Percentiles rank a stretch among this genome's conserved stretches.
Evolutionary conservation across 2,797 vertebrate species (phyloP).

Genomic region (Urosaurus nigricauda): DNA sequence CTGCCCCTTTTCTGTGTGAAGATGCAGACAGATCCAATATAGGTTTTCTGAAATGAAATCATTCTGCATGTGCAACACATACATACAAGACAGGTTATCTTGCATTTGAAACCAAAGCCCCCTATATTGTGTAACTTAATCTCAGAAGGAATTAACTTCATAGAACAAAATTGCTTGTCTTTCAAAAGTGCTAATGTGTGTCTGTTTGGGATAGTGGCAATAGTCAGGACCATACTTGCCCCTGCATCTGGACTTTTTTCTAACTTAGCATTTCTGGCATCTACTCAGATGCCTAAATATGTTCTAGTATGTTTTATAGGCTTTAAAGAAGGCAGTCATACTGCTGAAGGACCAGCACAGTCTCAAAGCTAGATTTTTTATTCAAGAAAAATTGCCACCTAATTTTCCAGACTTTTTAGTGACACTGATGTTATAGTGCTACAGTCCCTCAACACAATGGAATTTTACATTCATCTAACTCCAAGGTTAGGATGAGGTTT

Average conservation of each 20-base stretch:
- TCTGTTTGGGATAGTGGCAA: conserved; percentile 11
- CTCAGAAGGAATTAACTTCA: neutral
- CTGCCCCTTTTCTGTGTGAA: neutral
- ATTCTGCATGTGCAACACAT: neutral
- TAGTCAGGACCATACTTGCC: conserved; percentile 63
- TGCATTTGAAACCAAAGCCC: neutral
- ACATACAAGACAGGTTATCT: neutral
- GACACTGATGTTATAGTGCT: neutral
- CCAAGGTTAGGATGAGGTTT: too few relatives aligned
- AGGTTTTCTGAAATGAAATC: neutral
- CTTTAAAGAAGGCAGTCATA: conserved; percentile 38
- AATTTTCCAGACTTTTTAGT: neutral
- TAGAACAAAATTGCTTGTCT: neutral
- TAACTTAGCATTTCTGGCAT: conserved; percentile 57
- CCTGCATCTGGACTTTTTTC: conserved; percentile 52
- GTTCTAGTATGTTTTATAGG: conserved; percentile 64
- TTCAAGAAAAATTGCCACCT: conserved; percentile 14
- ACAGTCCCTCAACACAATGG: neutral
- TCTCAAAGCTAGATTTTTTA: neutral
- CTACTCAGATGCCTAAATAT: conserved; percentile 38
- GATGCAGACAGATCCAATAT: neutral
- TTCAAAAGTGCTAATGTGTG: conserved; percentile 38
- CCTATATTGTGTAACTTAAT: conserved; percentile 1
- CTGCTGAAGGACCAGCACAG: conserved; percentile 41
- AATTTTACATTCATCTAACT: neutral